Base-by-base conservation (phyloP, 2,113 vertebrate species). In the Osmerus mordax region DNA sequence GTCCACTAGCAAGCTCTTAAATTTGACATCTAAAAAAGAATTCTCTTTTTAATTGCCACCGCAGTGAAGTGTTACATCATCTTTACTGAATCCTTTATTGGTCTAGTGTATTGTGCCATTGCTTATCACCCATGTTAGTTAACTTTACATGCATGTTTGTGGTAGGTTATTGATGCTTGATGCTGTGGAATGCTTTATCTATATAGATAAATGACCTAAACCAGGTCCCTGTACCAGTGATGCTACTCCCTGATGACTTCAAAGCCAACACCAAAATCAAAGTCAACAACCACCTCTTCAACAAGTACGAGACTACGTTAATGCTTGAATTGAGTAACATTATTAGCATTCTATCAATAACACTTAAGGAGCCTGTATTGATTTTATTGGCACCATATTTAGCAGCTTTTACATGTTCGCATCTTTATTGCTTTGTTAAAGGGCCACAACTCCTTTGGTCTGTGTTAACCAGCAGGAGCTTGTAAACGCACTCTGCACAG, bases 221-320 rank as follows among this genome's bases (percentile, higher is more conserved):
- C 89, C 96, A 97, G 87, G 96, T 98, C 19, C 96, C 96, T 0
- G 92, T 93, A 63, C 96, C 96, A 0, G 96, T 98, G 69, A 98
- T 98, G 96, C 87, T 98, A 54, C 91, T 98, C 53, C 96, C 96
- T 0, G 96, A 98, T 59, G 96, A 98, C 87, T 98, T 98, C 78
- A 97, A 96, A 83, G 96, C 96, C 77, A 97, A 94, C 90, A 96
- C 94, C 29, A 98, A 98, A 86, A 95, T 97, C 87, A 98, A 97
- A 87, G 96, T 98, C 71, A 97, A 95, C 91, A 97, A 98, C 82
- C 96, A 98, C 78, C 95, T 98, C 79, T 98, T 98, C 82, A 97
- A 96, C 86, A 94, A 95, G 96, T 96, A 87, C 76, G 73, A 52
- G 23, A 53, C 41, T 47, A 52, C 47, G 7, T 7, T 41, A n/a